Conservation (phyloP, 2,113 vertebrate species). For the Cyprinus carpio region DNA sequence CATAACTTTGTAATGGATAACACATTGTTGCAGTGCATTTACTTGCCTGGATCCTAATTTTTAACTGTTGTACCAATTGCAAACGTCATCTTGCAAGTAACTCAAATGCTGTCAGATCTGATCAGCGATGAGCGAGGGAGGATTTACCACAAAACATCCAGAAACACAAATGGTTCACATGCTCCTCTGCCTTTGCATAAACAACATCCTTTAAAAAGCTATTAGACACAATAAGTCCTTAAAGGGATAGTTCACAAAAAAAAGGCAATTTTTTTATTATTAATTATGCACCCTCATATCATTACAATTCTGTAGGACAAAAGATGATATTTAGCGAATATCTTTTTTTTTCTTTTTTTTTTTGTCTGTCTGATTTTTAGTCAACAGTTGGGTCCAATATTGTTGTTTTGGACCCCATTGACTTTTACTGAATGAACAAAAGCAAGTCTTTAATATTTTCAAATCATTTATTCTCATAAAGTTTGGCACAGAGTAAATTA, state of each 20-base stretch:
- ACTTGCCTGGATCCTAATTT: constrained; percentile 5
- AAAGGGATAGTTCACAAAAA: not conserved
- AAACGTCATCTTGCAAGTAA: constrained; percentile 12
- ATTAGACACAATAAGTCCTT: not conserved
- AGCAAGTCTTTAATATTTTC: no score
- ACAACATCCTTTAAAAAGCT: not conserved
- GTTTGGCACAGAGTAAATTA: no score
- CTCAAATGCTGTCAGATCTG: constrained; percentile 3
- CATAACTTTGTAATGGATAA: constrained; percentile 45
- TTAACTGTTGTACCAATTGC: not conserved
- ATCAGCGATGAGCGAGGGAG: constrained; percentile 20
- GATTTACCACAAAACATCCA: constrained; percentile 50
- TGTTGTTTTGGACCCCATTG: no score
- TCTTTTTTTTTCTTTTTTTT: no score
- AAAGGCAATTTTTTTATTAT: no score
- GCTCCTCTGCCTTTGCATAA: not conserved
- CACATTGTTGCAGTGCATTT: constrained; percentile 32
- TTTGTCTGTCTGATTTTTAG: no score
- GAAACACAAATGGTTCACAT: constrained; percentile 3
- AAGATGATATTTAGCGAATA: not conserved
- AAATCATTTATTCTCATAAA: no score
- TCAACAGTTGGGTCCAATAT: no score
- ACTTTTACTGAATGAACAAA: no score
- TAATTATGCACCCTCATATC: no score
- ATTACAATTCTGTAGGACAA: no score